phyloP scores from a whole-genome alignment of 2,888 invertebrate species.

The Chrysolina haemoptera region DNA sequence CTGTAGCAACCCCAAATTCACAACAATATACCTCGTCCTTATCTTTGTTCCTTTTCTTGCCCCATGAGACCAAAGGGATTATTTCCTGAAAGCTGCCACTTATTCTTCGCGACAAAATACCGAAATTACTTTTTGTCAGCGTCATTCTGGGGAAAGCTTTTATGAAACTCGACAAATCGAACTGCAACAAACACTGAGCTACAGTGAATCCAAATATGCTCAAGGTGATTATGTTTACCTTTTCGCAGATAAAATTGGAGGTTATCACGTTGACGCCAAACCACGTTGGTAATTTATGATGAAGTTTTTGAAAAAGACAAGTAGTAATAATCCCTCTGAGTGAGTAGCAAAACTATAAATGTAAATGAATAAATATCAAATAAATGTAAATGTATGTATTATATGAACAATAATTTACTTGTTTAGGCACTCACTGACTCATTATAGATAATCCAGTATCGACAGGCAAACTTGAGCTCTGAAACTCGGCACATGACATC shows the following conservation, averaged over 20 bases:
- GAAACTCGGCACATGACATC: too few species aligned
- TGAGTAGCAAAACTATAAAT: too few species aligned
- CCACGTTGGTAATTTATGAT: background rate
- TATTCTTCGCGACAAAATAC: conserved; percentile 47
- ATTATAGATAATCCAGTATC: too few species aligned
- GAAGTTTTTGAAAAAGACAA: background rate
- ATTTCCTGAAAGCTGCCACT: conserved; percentile 62
- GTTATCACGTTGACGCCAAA: background rate
- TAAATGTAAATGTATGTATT: too few species aligned
- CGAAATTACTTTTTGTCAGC: conserved; percentile 45
- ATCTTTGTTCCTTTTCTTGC: conserved; percentile 51
- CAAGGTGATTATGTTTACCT: background rate
- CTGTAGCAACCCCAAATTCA: conserved; percentile 2
- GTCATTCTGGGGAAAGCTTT: conserved; percentile 38
- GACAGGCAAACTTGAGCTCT: too few species aligned
- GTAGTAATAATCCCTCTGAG: too few species aligned
- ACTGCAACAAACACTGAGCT: background rate
- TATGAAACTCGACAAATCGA: background rate
- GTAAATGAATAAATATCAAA: too few species aligned
- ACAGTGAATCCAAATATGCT: background rate
- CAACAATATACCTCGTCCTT: conserved; percentile 46
- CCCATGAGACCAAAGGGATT: conserved; percentile 58
- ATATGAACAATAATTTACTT: too few species aligned
- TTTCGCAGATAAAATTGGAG: background rate
- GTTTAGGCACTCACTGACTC: too few species aligned